These are phyloP conservation scores for Chrysolina oricalcia DNA, from an alignment of 2,888 invertebrate genomes.

Conservation along the genomic window DNA sequence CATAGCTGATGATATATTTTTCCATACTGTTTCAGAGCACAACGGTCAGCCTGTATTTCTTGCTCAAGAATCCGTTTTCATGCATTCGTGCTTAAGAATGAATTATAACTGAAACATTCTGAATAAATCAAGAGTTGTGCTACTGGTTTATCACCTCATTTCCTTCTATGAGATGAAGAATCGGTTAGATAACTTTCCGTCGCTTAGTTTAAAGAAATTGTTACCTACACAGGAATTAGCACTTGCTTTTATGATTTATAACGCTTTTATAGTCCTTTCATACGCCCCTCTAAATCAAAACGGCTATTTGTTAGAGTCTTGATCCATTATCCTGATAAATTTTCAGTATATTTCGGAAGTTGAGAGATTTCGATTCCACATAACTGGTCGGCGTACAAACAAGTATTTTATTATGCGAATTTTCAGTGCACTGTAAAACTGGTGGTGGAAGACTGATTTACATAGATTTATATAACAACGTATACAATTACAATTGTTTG, in stretches of 20 bases:
- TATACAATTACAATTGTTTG: no score
- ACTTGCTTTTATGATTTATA: conserved; percentile 8
- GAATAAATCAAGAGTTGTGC: conserved; percentile 10
- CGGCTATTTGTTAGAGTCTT: background rate
- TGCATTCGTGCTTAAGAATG: no score
- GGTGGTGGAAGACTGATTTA: no score
- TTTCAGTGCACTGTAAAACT: no score
- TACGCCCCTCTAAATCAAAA: conserved; percentile 1
- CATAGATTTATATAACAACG: no score
- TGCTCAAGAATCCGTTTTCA: no score
- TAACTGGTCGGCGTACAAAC: no score
- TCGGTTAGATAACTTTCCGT: conserved; percentile 15
- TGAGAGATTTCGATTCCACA: no score
- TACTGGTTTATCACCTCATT: conserved; percentile 14
- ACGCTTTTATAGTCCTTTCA: background rate
- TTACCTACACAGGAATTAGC: background rate
- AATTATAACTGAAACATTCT: background rate
- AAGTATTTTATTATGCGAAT: no score
- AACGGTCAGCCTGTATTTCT: no score
- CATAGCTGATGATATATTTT: no score
- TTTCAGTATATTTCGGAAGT: background rate
- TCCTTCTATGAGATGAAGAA: conserved; percentile 13
- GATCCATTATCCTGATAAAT: conserved; percentile 6
- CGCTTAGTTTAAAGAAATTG: conserved; percentile 10
- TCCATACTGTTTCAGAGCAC: no score